Evolutionary conservation across 2,113 vertebrate genomes (phyloP).

Genomic region (Brienomyrus brachyistius): DNA sequence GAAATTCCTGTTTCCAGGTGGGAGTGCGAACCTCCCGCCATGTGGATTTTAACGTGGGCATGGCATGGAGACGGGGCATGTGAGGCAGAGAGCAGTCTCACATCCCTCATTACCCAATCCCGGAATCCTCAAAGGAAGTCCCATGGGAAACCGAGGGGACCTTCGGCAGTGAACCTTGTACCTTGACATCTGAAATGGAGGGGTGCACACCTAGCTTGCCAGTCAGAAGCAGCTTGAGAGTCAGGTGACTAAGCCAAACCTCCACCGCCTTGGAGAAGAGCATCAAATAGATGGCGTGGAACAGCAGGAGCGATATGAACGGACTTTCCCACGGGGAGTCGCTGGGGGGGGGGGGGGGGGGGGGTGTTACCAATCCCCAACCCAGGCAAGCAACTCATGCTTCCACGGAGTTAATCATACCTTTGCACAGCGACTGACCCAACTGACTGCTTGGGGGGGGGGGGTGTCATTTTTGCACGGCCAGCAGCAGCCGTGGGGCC

Average conservation of each 20-base stretch:
- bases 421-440: not conserved
- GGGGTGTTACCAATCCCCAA: not conserved
- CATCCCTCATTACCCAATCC: not conserved
- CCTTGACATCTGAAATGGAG: not conserved
- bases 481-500: not conserved
- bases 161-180: not conserved
- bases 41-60: not conserved
- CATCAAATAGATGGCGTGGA: not conserved
- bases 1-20: not conserved
- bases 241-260: not conserved
- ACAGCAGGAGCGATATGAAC: not conserved
- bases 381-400: not conserved
- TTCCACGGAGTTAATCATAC: not conserved
- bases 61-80: not conserved
- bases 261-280: not conserved
- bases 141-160: not conserved
- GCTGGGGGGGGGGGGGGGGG: not conserved
- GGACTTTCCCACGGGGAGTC: not conserved
- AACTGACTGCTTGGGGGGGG: not conserved
- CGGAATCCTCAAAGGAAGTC: not conserved
- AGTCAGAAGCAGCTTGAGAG: not conserved
- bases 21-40: conserved; percentile 21
- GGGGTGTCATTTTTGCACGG: not conserved
- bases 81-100: not conserved
- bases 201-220: not conserved